phyloP scores from a whole-genome alignment of 2,888 invertebrate species.

The Pseudolycoriella hygida region DNA sequence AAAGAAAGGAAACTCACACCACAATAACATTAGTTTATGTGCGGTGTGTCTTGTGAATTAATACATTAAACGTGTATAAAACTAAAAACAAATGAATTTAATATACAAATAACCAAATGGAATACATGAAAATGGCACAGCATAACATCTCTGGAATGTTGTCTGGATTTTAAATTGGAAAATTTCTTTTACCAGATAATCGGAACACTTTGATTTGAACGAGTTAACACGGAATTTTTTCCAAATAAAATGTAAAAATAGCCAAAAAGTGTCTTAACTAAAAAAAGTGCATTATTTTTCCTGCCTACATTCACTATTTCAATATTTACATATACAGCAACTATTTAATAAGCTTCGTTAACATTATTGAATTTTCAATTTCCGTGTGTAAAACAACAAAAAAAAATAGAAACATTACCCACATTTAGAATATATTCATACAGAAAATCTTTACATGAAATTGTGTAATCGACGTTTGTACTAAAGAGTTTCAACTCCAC shows the following conservation, averaged over 20 bases:
- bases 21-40: too few species aligned
- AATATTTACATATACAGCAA: neutral
- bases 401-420: neutral
- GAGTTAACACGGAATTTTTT: too few species aligned
- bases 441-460: neutral
- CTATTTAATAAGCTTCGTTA: too few species aligned
- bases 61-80: neutral
- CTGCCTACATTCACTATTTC: neutral
- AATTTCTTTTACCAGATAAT: too few species aligned
- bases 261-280: neutral
- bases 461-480: conserved; percentile 1
- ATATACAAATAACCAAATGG: neutral
- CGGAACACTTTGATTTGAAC: too few species aligned
- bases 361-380: neutral
- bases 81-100: neutral
- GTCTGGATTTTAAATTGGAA: too few species aligned
- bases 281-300: conserved; percentile 3
- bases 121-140: neutral
- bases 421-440: neutral
- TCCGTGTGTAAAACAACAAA: too few species aligned
- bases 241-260: too few species aligned
- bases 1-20: too few species aligned
- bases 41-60: too few species aligned
- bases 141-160: too few species aligned
- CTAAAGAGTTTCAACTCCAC: neutral